Conservation (phyloP, 1,140 invertebrate species). For the Drosophila tsacasi region DNA sequence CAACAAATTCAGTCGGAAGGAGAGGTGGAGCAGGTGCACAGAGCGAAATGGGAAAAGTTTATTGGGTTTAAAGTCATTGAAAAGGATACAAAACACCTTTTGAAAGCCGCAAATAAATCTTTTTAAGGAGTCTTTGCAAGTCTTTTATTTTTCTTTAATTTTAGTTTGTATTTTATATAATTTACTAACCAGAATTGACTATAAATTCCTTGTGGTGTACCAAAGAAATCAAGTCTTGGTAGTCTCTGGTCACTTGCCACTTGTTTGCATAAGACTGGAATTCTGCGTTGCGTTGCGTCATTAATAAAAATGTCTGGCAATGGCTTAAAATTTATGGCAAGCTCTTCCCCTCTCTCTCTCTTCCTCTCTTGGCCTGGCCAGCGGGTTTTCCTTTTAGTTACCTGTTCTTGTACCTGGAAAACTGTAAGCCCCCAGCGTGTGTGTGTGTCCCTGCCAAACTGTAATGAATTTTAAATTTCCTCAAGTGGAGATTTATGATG, state of each 20-base stretch:
- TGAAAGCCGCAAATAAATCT: neutral
- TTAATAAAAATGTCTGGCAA: constrained; percentile 81
- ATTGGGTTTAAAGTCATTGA: neutral
- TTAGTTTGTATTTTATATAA: neutral
- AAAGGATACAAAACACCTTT: rapidly evolving
- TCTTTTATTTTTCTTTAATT: neutral
- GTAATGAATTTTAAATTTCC: constrained; percentile 57
- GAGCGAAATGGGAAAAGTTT: neutral
- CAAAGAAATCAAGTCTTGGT: constrained; percentile 45
- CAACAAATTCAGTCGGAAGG: constrained; percentile 37
- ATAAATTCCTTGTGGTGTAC: neutral
- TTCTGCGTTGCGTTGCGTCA: constrained; percentile 65
- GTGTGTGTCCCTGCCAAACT: constrained; percentile 48
- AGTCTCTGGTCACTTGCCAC: constrained; percentile 56
- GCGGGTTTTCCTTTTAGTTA: constrained; percentile 52
- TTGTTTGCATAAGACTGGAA: constrained; percentile 66
- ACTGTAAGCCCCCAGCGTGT: constrained; percentile 21
- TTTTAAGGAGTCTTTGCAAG: too few species aligned
- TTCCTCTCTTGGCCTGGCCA: constrained; percentile 40
- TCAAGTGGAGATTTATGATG: constrained; percentile 53
- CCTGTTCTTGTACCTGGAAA: constrained; percentile 9
- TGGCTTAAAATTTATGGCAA: constrained; percentile 81
- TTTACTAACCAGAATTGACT: too few species aligned
- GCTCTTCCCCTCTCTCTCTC: constrained; percentile 12
- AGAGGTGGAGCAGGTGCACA: neutral